These are phyloP conservation scores for Scaeva pyrastri DNA, from an alignment of 2,888 invertebrate genomes.

Conservation along the genomic window DNA sequence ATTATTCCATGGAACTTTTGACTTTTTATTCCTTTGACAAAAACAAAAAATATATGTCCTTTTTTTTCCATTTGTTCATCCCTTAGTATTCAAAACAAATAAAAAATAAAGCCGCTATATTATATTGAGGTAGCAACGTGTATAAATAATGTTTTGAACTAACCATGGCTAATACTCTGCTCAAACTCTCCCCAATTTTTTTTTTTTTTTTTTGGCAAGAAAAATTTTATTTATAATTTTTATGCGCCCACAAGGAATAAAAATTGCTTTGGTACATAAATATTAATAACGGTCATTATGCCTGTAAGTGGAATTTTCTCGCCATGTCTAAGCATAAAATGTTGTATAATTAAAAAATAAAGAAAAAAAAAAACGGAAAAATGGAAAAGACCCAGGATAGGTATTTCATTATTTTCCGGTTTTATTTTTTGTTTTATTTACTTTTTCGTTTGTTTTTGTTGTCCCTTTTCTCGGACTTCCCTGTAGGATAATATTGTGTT, in stretches of 20 bases:
- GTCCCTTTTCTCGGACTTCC: constrained; percentile 22
- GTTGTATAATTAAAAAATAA: constrained; percentile 70
- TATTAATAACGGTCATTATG: constrained; percentile 75
- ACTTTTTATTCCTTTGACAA: too few relatives aligned
- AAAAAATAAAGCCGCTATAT: neutral
- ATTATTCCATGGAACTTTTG: too few relatives aligned
- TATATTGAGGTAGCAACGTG: neutral
- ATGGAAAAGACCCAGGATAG: constrained; percentile 41
- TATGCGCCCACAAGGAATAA: constrained; percentile 68
- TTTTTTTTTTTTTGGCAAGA: constrained; percentile 55
- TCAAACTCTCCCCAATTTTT: neutral
- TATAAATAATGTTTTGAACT: too few relatives aligned
- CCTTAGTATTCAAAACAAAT: neutral
- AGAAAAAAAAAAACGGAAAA: constrained; percentile 64
- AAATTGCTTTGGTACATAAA: constrained; percentile 70
- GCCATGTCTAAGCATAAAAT: constrained; percentile 72
- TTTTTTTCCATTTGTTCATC: too few relatives aligned
- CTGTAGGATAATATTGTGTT: neutral
- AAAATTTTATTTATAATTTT: constrained; percentile 55
- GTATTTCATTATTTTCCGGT: constrained; percentile 64
- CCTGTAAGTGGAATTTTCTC: constrained; percentile 74
- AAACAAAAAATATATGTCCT: too few relatives aligned
- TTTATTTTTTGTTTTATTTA: constrained; percentile 7
- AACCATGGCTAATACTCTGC: too few relatives aligned
- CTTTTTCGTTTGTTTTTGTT: constrained; percentile 8